A percentile compares a stretch with the other conserved stretches of the same genome.
phyloP scores from a whole-genome alignment of 2,888 invertebrate genomes.

The Macropis europaea region DNA sequence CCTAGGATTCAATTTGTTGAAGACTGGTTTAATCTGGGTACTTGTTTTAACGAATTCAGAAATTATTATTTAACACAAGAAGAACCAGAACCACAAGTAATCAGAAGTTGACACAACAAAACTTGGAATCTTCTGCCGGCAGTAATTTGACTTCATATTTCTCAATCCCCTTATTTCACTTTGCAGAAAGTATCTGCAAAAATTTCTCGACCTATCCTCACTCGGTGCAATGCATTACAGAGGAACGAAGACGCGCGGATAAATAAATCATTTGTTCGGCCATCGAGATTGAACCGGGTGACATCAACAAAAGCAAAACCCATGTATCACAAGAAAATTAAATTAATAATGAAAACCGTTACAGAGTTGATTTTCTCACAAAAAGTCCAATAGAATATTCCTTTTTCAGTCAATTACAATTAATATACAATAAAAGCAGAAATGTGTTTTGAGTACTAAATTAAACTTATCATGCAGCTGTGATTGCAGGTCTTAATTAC shows the following conservation, averaged over 20 bases:
- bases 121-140: neutral
- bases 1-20: no score
- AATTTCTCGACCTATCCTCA: conserved; percentile 32
- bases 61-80: neutral
- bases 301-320: neutral
- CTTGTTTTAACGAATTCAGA: neutral
- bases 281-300: neutral
- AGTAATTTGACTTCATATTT: conserved; percentile 50
- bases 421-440: no score
- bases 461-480: no score
- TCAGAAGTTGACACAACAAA: conserved; percentile 25
- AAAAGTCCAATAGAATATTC: no score
- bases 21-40: no score
- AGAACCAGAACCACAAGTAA: conserved; percentile 20
- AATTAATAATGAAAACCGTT: no score
- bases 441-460: no score
- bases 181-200: conserved; percentile 19
- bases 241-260: conserved; percentile 16
- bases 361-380: no score
- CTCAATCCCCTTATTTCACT: conserved; percentile 46
- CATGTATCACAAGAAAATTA: neutral
- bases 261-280: conserved; percentile 33
- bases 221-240: neutral
- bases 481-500: no score
- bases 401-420: no score